Base-by-base conservation (phyloP, 2,797 vertebrate genomes). In the Lycodopsis pacificus region DNA sequence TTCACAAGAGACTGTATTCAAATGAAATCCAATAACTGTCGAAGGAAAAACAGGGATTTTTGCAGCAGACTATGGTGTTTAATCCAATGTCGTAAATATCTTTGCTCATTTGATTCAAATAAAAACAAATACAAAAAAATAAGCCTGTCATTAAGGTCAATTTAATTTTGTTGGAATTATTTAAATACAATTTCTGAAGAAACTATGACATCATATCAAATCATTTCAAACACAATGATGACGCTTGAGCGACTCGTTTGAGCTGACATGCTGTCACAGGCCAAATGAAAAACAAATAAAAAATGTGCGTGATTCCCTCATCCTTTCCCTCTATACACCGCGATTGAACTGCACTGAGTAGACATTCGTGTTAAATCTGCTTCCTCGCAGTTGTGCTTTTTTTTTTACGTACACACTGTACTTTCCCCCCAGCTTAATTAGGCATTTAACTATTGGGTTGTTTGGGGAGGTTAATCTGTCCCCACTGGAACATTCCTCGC, bases 401-500 rank as follows among this genome's bases (percentile, higher is more conserved):
- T 66, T 62, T 51, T 80, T 65, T 22, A 46, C 76, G 27, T 15
- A 13, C 69, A 58, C 62, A 81, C 84, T 91, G 84, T 77, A 85
- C 88, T 77, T 64, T 48, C 59, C 32, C 25, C 40, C 38, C 65
- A 58, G 54, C 73, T 86, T 87, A 89, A 88, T 89, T 77, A 71
- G 74, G 77, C 73, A 79, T 84, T 81, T 71, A 86, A 84, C 84
- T 67, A 77, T 91, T 91, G 20, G 36, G 84, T 90, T 79, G 85
- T 93, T 92, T 92, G 78, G 67, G 70, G 74, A 82, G 79, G 87
- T 90, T 95, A 94, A 95, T 95, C 93, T 87, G 73, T 86, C 84
- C 79, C 78, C 76, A 53, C 81, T 90, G 89, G 89, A 88, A 94
- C 92, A 95, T 95, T 95, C 94, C 86, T 84, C 46, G 27, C 80